phyloP scores from a whole-genome alignment of 2,797 vertebrate genomes.

The Thaleichthys pacificus region DNA sequence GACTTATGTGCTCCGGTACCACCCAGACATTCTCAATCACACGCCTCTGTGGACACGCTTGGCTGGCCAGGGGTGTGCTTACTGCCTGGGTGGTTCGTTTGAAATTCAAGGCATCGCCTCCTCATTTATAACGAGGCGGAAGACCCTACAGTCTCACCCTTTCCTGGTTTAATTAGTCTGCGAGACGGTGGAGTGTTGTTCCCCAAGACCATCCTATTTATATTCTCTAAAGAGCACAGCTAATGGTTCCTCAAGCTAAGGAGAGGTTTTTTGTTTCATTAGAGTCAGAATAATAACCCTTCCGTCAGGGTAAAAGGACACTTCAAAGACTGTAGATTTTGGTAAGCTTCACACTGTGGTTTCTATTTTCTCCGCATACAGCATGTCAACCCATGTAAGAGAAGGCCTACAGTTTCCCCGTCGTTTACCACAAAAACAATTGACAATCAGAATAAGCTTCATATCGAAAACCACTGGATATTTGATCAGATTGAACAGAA shows the following conservation, averaged over 20 bases:
- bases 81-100: constrained; percentile 62
- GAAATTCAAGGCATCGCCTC: constrained; percentile 46
- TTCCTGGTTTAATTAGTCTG: constrained; percentile 73
- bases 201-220: constrained; percentile 47
- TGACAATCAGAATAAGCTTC: no score
- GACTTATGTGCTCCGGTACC: constrained; percentile 51
- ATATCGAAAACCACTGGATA: no score
- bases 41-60: not conserved
- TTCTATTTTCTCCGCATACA: not conserved
- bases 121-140: constrained; percentile 58
- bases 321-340: constrained; percentile 3
- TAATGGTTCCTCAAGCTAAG: constrained; percentile 54
- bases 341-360: not conserved
- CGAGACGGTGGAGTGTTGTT: constrained; percentile 65
- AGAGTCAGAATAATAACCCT: constrained; percentile 63
- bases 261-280: constrained; percentile 68
- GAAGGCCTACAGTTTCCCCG: no score
- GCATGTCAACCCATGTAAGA: not conserved
- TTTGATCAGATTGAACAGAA: no score
- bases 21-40: constrained; percentile 24
- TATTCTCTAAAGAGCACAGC: constrained; percentile 66
- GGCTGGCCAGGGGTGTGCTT: constrained; percentile 14
- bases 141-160: constrained; percentile 4
- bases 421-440: no score
- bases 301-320: constrained; percentile 14